Percentiles rank a stretch among this genome's conserved stretches.
phyloP scores from a whole-genome alignment of 2,113 vertebrate genomes.

The Sakesphorus luctuosus region DNA sequence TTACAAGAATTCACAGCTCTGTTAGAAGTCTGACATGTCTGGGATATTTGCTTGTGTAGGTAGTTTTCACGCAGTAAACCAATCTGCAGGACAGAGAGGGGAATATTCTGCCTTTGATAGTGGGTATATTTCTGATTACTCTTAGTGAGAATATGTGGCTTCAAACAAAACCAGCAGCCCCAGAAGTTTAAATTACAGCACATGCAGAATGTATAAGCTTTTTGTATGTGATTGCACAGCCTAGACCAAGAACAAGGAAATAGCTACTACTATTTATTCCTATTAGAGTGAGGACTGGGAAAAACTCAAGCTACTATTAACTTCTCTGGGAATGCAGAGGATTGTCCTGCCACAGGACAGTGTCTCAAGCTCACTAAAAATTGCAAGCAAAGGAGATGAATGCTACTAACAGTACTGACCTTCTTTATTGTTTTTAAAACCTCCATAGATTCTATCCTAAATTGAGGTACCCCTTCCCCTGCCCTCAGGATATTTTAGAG shows the following conservation, averaged over 20 bases:
- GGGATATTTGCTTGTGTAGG: conserved; percentile 38
- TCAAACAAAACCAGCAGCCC: not conserved
- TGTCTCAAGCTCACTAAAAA: not conserved
- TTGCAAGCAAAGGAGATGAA: not conserved
- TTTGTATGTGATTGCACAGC: not conserved
- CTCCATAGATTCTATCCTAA: not conserved
- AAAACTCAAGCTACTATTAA: conserved; percentile 9
- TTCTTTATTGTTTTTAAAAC: not conserved
- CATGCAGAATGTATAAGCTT: not conserved
- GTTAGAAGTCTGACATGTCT: conserved; percentile 46
- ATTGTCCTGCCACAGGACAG: not conserved
- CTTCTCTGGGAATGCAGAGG: not conserved
- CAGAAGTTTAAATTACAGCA: not conserved
- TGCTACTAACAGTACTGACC: not conserved
- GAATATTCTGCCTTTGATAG: not conserved
- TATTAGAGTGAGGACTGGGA: not conserved
- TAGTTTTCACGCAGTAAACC: conserved; percentile 50
- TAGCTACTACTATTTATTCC: not conserved
- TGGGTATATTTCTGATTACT: not conserved
- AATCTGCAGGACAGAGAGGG: conserved; percentile 22
- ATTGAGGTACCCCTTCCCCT: not conserved
- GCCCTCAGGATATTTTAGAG: not conserved
- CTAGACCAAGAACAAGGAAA: not conserved
- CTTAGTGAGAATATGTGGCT: conserved; percentile 11
- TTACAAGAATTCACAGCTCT: conserved; percentile 41